Percentiles rank a stretch among this genome's conserved stretches.
Conservation (phyloP, 2,888 invertebrate genomes). For the Calliphora vomitoria region DNA sequence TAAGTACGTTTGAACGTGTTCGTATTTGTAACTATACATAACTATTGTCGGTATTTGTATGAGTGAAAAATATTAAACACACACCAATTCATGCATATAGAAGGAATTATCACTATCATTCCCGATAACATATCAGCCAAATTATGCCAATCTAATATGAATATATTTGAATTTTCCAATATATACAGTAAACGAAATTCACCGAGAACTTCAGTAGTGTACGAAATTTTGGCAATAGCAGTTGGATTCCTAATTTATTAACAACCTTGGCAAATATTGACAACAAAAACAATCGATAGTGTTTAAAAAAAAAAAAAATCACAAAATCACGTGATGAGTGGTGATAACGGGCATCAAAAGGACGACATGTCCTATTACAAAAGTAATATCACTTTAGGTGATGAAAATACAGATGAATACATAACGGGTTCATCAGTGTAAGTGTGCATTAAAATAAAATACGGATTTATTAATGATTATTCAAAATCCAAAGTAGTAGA, state of each 20-base stretch:
- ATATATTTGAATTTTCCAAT: conserved; percentile 56
- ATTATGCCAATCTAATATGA: conserved; percentile 50
- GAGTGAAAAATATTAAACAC: conserved; percentile 3
- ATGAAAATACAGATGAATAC: conserved; percentile 46
- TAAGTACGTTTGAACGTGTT: not conserved
- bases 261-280: conserved; percentile 1
- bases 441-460: conserved; percentile 50
- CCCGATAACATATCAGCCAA: conserved; percentile 63
- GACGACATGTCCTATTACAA: conserved; percentile 74
- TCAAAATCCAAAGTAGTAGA: too few relatives aligned
- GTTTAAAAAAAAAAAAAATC: not conserved
- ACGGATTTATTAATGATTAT: not conserved
- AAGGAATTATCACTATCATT: conserved; percentile 36
- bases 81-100: conserved; percentile 1
- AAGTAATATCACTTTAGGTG: conserved; percentile 72
- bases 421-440: conserved; percentile 66
- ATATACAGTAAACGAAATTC: conserved; percentile 50
- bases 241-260: conserved; percentile 39
- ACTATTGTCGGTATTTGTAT: not conserved
- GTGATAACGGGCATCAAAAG: conserved; percentile 58
- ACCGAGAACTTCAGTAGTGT: conserved; percentile 53
- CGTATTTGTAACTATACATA: not conserved
- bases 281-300: not conserved
- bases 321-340: conserved; percentile 56
- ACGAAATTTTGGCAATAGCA: conserved; percentile 58